Percentiles rank a stretch among this genome's conserved stretches.
Evolutionary conservation across 2,797 vertebrate genomes (phyloP).

Genomic region (Microctenopoma lineatum): DNA sequence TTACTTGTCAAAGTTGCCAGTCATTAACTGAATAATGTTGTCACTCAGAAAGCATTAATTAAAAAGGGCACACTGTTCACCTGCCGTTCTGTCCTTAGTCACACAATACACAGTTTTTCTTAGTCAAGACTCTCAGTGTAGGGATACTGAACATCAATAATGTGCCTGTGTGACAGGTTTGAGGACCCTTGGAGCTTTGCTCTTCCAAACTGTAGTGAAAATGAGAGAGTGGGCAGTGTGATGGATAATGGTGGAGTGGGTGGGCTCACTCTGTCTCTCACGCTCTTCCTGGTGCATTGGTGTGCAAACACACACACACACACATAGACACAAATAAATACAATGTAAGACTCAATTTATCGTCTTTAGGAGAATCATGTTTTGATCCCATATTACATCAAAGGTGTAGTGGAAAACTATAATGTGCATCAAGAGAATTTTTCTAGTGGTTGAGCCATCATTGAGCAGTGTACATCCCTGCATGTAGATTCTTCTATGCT

Average conservation of each 20-base stretch:
- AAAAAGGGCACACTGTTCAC: constrained; percentile 23
- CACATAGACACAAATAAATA: neutral
- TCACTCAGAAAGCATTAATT: constrained; percentile 13
- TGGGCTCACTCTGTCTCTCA: constrained; percentile 33
- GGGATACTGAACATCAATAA: constrained; percentile 45
- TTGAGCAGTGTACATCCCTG: constrained; percentile 66
- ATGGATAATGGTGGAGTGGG: constrained; percentile 57
- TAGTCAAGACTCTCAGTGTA: constrained; percentile 14
- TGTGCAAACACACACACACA: neutral
- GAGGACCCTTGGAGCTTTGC: constrained; percentile 51
- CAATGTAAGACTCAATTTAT: constrained; percentile 37
- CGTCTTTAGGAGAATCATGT: constrained; percentile 53
- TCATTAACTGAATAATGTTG: constrained; percentile 27
- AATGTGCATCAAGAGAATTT: constrained; percentile 41
- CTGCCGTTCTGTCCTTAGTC: constrained; percentile 9
- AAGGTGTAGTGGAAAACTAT: constrained; percentile 61
- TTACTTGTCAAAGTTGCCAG: constrained; percentile 13
- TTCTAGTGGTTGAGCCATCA: constrained; percentile 45
- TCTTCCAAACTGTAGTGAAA: constrained; percentile 59
- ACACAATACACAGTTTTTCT: constrained; percentile 11
- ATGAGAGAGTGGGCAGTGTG: constrained; percentile 61
- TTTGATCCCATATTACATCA: constrained; percentile 55
- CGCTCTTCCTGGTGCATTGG: neutral
- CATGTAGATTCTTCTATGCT: constrained; percentile 55
- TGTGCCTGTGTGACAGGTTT: constrained; percentile 56